A percentile compares a stretch with the other conserved stretches of the same genome.
Evolutionary conservation across 2,797 vertebrate genomes (phyloP).

Genomic region (Naso thynnoides): DNA sequence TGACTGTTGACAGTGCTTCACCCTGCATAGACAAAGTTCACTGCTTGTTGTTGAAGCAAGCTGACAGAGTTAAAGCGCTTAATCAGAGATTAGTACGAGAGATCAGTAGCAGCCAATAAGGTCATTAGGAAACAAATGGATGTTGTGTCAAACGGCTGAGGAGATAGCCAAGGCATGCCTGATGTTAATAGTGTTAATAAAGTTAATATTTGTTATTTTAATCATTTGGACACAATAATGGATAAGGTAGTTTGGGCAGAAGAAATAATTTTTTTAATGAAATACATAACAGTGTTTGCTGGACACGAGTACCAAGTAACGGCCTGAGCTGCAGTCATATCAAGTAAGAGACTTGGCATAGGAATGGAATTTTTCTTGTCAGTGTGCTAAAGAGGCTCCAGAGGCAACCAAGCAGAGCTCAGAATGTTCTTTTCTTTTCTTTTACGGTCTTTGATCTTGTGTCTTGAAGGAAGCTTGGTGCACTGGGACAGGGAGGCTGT

Average conservation of each 20-base stretch:
- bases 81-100: constrained; percentile 20
- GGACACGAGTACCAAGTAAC: constrained; percentile 6
- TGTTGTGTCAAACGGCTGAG: constrained; percentile 21
- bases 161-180: constrained; percentile 47
- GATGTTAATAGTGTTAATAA: constrained; percentile 49
- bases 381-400: background rate
- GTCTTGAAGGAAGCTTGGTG: background rate
- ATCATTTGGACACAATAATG: background rate
- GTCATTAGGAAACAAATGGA: constrained; percentile 36
- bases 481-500: constrained; percentile 11
- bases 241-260: background rate
- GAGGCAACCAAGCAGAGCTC: background rate
- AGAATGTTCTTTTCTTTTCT: constrained; percentile 7
- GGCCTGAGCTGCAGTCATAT: background rate
- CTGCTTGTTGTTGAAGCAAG: constrained; percentile 2
- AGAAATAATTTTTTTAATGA: constrained; percentile 6
- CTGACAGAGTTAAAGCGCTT: background rate
- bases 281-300: background rate
- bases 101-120: constrained; percentile 23
- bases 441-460: background rate
- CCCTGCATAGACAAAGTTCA: background rate
- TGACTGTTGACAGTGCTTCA: background rate
- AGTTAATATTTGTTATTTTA: constrained; percentile 69
- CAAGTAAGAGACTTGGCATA: background rate
- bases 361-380: constrained; percentile 8